These are phyloP conservation scores for Cynaeus angustus DNA, from an alignment of 2,888 invertebrate species.

Conservation along the genomic window DNA sequence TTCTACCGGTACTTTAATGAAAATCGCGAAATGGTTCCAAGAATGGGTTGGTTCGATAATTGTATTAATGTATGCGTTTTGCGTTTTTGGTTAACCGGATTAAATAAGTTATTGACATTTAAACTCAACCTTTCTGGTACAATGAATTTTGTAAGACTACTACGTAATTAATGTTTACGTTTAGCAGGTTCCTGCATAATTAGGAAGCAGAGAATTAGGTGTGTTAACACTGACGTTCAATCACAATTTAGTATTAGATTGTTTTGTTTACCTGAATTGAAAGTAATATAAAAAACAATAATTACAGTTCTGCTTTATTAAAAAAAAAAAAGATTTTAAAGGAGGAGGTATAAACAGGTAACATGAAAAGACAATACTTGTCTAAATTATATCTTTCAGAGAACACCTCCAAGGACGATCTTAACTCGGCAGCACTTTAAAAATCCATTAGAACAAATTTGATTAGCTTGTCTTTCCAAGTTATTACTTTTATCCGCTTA, in stretches of 20 bases:
- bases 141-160: slow-evolving; percentile 22
- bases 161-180: slow-evolving; percentile 19
- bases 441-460: slow-evolving; percentile 36
- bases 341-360: too few relatives aligned
- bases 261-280: too few relatives aligned
- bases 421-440: slow-evolving; percentile 30
- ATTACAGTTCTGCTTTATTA: too few relatives aligned
- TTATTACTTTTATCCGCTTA: slow-evolving; percentile 36
- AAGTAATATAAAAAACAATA: too few relatives aligned
- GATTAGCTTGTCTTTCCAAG: slow-evolving; percentile 27
- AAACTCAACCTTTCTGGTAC: slow-evolving; percentile 23
- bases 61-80: slow-evolving; percentile 22
- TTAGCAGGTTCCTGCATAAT: slow-evolving; percentile 14
- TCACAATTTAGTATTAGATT: too few relatives aligned
- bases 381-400: too few relatives aligned
- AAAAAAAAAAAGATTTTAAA: too few relatives aligned
- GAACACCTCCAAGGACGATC: slow-evolving; percentile 15
- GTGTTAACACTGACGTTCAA: too few relatives aligned
- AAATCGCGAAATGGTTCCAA: slow-evolving; percentile 6
- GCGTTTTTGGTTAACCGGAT: slow-evolving; percentile 35
- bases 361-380: too few relatives aligned
- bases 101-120: slow-evolving; percentile 39
- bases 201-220: slow-evolving; percentile 2
- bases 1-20: slow-evolving; percentile 5
- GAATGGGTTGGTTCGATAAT: slow-evolving; percentile 6